Base-by-base conservation (phyloP, 2,113 vertebrate genomes). In the Amia ocellicauda region DNA sequence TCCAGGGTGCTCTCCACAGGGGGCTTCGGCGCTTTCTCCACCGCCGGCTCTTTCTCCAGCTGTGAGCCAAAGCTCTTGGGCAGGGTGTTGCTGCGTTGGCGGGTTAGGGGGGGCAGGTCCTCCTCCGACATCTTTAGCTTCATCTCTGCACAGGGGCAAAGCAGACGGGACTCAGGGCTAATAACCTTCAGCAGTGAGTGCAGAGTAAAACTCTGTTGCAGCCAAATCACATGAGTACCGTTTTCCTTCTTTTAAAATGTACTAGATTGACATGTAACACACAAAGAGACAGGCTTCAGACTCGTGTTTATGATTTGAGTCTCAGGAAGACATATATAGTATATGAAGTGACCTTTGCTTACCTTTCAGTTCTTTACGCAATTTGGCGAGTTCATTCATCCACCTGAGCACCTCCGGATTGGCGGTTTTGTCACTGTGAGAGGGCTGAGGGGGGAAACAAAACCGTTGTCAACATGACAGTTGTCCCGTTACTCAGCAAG, bases 41-140 rank as follows among this genome's bases (percentile, higher is more conserved):
- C 79, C 41, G 80, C 63, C 3, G 93, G 85, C 1, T 93, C 94
- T 82, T 91, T 96, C 66, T 98, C 97, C 2, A 99, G 89, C 65
- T 96, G 95, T 22, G 97, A 99, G 64, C 97, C 97, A 0, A 99
- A 99, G 79, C 97, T 99, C 82, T 93, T 98, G 47, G 97, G 97
- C 53, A 99, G 92, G 0, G 97, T 99, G 78, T 99, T 96, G 83
- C 97, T 99, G 66, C 97, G 91, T 71, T 98, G 96, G 23, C 95
- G 91, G 64, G 91, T 90, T 69, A 91, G 80, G 14, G 97, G 95
- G 1, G 85, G 87, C 40, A 96, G 81, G 67, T 96, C 93, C 31
- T 98, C 96, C 63, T 99, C 95, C 0, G 97, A 94, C 67, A 94
- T 89, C 79, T 94, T 87, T 56, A 99, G 79, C 78, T 94, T 97